A percentile compares a stretch with the other conserved stretches of the same genome.
Evolutionary conservation across 1,140 invertebrate genomes (phyloP).

Genomic region (Papilio machaon): DNA sequence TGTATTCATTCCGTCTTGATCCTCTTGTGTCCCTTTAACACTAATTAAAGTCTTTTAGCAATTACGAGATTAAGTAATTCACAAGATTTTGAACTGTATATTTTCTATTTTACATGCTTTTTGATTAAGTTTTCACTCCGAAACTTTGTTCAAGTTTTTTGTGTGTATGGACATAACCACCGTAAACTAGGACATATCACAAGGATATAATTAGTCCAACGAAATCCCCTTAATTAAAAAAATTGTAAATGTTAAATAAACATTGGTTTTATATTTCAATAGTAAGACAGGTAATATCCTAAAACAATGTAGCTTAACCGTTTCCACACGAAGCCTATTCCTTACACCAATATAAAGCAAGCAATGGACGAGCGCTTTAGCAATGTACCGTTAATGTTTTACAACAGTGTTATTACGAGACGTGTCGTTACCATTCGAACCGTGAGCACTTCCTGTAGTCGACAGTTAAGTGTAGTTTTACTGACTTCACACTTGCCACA

Average conservation of each 20-base stretch:
- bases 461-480: conserved; percentile 32
- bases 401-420: conserved; percentile 37
- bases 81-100: neutral
- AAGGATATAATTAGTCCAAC: neutral
- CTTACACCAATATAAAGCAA: conserved; percentile 13
- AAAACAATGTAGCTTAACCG: conserved; percentile 33
- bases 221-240: too few relatives aligned
- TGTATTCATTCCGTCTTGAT: neutral
- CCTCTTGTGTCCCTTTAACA: neutral
- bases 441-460: conserved; percentile 34
- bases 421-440: conserved; percentile 42
- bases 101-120: too few relatives aligned
- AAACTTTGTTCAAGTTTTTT: too few relatives aligned
- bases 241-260: too few relatives aligned
- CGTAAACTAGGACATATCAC: conserved; percentile 30
- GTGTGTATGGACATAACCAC: neutral
- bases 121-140: too few relatives aligned
- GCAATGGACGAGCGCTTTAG: conserved; percentile 30
- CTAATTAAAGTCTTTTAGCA: neutral
- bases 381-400: conserved; percentile 39
- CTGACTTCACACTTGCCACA: conserved; percentile 28
- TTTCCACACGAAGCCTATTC: conserved; percentile 5
- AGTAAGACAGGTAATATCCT: conserved; percentile 31
- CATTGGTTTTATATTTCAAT: conserved; percentile 5
- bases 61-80: neutral